Base-by-base conservation (phyloP, 2,113 vertebrate genomes). In the Diphyllodes magnificus region DNA sequence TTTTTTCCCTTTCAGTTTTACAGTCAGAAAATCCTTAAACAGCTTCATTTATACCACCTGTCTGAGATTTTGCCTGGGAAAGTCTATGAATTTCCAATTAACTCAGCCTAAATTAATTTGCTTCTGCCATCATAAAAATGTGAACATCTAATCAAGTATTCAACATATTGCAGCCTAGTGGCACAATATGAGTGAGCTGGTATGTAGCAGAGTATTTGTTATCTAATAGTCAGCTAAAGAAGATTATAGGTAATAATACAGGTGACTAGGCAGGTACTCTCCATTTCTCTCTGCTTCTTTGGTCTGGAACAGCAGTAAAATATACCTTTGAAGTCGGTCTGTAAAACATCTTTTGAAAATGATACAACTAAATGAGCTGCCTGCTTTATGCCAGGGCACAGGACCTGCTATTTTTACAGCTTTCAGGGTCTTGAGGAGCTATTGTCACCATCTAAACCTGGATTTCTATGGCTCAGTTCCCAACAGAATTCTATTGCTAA, bases 11-110 rank as follows among this genome's bases (percentile, higher is more conserved):
- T 91, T 85, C 31, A 35, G 72, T 91, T 96, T 93, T 82, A 47
- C 28, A 76, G 85, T 20, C 94, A 90, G 87, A 95, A 95, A 88
- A 94, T 90, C 71, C 56, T 95, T 75, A 44, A 91, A 88, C 31
- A 88, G 14, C 31, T 96, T 95, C 42, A 90, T 92, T 73, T 88
- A 51, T 71, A 45, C 60, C 65, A 95, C 77, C 75, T 88, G 75
- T 77, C 65, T 82, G 86, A 80, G 71, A 95, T 61, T 39, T 94
- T 95, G 70, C 45, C 61, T 88, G 50, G 54, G 28, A 94, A 95
- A 64, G 61, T 50, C 39, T 45, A 76, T 45, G 86, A 95, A 78
- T 90, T 94, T 95, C 83, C 81, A 91, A 56, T 95, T 95, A 96
- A 96, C 25, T 72, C 45, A 93, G 28, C 68, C 53, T 70, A 81